Evolutionary conservation across 2,113 vertebrate species (phyloP), one percentile per base, ranked within the genome.

Genomic region (Chroicocephalus ridibundus): DNA sequence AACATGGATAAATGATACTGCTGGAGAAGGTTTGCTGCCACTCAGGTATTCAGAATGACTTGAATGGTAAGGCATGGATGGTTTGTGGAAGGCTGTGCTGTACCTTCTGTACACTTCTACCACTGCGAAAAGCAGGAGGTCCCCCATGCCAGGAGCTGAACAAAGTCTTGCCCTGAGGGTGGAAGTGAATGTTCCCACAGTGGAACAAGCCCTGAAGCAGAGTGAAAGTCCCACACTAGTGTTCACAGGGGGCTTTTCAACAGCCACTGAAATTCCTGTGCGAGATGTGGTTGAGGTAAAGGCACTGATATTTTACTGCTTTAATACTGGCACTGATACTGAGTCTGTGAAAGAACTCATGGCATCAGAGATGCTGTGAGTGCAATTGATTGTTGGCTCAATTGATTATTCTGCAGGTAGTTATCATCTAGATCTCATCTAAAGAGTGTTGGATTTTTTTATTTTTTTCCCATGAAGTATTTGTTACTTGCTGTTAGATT

Each of bases 201-300:
- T 60, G 65, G 52, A 79, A 55, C 22, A 71, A 88, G n/a, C 31
- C 29, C 38, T 68, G 71, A 20, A 72, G 46, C 27, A 87, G 52
- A 60, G 46, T 0, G 0, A 6, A 71, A 47, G 36, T 61, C 36
- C n/a, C 9, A 34, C 21, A 12, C 5, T 57, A 29, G 2, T 79
- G 47, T 19, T 89, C 1, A 2, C 21, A 66, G 27, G 5, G 15
- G 77, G 36, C 36, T 75, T 86, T 92, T 77, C 51, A 86, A 22
- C 31, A 74, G 69, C 29, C 31, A 21, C 22, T 49, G 66, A 80
- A 77, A 76, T 70, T 76, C 25, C 49, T 16, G 13, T 58, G 57
- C 42, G 58, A 79, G 54, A 38, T 51, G 38, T 13, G 34, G 11
- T 49, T 76, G 42, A 47, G 36, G 25, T 74, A 34, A 79, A 55